Evolutionary conservation across 1,140 invertebrate genomes (phyloP), one percentile per base, ranked within the genome.

Genomic region (Lamellibrachia luymesi): DNA sequence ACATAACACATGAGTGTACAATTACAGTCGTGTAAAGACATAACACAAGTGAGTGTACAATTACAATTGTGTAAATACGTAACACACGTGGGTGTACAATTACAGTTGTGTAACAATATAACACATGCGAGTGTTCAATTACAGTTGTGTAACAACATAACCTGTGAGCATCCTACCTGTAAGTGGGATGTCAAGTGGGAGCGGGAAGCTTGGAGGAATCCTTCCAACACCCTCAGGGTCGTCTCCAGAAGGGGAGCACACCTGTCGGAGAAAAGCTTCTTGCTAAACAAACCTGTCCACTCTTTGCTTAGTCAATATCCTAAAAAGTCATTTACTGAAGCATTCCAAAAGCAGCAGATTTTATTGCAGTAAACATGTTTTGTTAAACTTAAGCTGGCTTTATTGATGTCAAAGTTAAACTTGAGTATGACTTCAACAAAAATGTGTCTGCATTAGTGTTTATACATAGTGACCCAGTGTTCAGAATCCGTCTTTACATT

Each of bases 171-270:
- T 27, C 90, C 95, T 93, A 97, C 97, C 93, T 98, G 97, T 95
- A 98, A 97, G 96, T 99, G 98, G 93, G 98, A 97, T 92, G 97
- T 97, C 38, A 99, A 97, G 96, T 98, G 98, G 94, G 98, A 98
- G 94, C 98, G 97, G 0, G 98, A 99, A 7, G 98, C 98, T 51
- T 98, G 98, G 94, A 99, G 96, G 96, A 98, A 98, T 0, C 98
- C 98, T 96, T 98, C 97, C 50, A 99, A 96, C 94, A 99, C 98
- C 94, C 98, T 97, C 90, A 99, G 96, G 94, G 99, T 97, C 89
- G 99, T 98, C 94, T 98, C 98, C 94, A 99, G 97, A 93, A 99
- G 97, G 17, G 98, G 98, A 0, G 98, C 98, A 96, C 98, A 99
- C 94, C 98, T 97, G 93, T 92, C 94, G 94, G 93, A 93, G 94